These are phyloP conservation scores for Stenichneumon culpator DNA, from an alignment of 2,888 invertebrate species.

Conservation along the genomic window DNA sequence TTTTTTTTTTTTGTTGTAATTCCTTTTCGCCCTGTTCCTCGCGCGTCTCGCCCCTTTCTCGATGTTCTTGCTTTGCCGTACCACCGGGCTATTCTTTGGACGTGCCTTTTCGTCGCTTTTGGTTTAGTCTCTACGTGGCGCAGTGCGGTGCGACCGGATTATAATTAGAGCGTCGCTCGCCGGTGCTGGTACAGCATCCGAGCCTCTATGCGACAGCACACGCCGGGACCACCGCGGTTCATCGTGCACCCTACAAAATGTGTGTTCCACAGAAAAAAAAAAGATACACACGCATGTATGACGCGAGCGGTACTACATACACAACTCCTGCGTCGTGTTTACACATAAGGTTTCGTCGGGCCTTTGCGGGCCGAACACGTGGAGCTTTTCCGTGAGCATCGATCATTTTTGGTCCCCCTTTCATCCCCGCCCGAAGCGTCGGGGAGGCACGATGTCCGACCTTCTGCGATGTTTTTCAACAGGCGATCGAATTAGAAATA, in stretches of 20 bases:
- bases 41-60: conserved; percentile 29
- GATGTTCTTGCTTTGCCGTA: neutral
- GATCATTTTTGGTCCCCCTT: neutral
- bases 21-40: conserved; percentile 25
- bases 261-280: conserved; percentile 15
- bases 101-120: conserved; percentile 68
- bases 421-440: neutral
- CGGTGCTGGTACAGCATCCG: conserved; percentile 37
- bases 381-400: conserved; percentile 10
- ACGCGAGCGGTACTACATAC: conserved; percentile 19
- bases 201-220: conserved; percentile 24
- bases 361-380: conserved; percentile 15
- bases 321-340: conserved; percentile 41
- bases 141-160: conserved; percentile 69
- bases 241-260: conserved; percentile 19
- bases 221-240: conserved; percentile 43
- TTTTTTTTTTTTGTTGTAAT: conserved; percentile 12
- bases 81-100: conserved; percentile 49
- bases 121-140: conserved; percentile 65
- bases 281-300: neutral
- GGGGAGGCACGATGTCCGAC: neutral
- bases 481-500: too few relatives aligned
- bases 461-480: neutral
- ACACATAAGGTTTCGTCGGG: conserved; percentile 35
- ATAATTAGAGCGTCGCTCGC: conserved; percentile 68